Conservation (phyloP, 1,140 invertebrate species). For the Ceratosolen fusciceps region DNA sequence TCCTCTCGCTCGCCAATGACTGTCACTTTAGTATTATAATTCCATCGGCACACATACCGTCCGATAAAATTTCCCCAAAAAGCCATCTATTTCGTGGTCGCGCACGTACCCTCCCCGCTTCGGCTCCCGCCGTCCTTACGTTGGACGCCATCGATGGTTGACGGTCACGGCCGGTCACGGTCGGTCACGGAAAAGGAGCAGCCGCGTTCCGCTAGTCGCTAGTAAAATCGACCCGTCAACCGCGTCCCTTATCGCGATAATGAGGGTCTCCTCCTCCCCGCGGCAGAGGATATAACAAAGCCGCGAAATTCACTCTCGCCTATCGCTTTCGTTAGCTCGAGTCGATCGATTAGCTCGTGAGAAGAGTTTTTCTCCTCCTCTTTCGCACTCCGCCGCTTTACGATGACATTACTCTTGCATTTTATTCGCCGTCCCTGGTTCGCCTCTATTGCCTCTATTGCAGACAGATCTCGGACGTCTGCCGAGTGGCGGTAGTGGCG, state of each 20-base stretch:
- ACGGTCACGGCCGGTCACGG: neutral
- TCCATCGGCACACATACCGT: constrained; percentile 24
- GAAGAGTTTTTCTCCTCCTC: neutral
- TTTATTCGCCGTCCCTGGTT: constrained; percentile 15
- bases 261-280: too few species aligned
- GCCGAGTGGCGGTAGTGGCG: too few species aligned
- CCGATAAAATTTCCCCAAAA: neutral
- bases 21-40: neutral
- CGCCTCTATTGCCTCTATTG: too few species aligned
- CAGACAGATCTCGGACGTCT: too few species aligned
- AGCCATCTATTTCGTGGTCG: neutral
- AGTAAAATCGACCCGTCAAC: neutral
- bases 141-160: neutral
- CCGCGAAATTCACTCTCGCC: constrained; percentile 22
- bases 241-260: neutral
- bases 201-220: neutral
- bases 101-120: neutral
- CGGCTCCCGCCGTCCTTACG: neutral
- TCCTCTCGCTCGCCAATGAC: neutral
- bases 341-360: too few species aligned
- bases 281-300: neutral
- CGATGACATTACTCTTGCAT: constrained; percentile 21
- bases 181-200: neutral
- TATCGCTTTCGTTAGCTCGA: neutral
- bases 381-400: constrained; percentile 14